These are phyloP conservation scores for Podarcis siculus DNA, from an alignment of 2,797 vertebrate species.

Conservation along the genomic window DNA sequence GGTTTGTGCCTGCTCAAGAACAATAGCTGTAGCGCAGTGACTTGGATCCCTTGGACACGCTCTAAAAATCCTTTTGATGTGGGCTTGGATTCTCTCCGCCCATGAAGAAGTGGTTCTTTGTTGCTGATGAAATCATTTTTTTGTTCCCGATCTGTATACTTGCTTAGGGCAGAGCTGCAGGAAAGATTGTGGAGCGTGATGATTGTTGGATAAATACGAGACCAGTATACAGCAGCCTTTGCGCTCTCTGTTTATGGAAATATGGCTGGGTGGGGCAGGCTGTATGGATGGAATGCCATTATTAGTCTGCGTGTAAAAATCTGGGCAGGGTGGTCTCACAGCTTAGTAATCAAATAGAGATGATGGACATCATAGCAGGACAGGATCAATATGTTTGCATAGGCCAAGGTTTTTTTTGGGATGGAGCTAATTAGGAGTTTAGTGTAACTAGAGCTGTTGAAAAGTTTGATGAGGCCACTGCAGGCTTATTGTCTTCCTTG, in stretches of 20 bases:
- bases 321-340: not conserved
- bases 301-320: not conserved
- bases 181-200: not conserved
- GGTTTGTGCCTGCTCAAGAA: constrained; percentile 77
- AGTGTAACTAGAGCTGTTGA: not conserved
- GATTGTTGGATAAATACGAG: not conserved
- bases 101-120: constrained; percentile 1
- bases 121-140: not conserved
- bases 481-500: not conserved
- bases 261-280: no score
- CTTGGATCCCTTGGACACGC: not conserved
- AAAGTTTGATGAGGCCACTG: not conserved
- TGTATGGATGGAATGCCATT: not conserved
- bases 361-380: not conserved
- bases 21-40: not conserved
- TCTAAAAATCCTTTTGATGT: constrained; percentile 2
- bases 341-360: not conserved
- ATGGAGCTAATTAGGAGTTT: not conserved
- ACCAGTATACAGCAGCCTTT: not conserved
- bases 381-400: not conserved
- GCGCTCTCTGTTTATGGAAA: not conserved
- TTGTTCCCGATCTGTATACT: not conserved
- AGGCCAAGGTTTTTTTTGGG: not conserved
- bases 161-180: not conserved
- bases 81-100: not conserved